phyloP scores from a whole-genome alignment of 2,113 vertebrate species.

The Lampris incognitus region DNA sequence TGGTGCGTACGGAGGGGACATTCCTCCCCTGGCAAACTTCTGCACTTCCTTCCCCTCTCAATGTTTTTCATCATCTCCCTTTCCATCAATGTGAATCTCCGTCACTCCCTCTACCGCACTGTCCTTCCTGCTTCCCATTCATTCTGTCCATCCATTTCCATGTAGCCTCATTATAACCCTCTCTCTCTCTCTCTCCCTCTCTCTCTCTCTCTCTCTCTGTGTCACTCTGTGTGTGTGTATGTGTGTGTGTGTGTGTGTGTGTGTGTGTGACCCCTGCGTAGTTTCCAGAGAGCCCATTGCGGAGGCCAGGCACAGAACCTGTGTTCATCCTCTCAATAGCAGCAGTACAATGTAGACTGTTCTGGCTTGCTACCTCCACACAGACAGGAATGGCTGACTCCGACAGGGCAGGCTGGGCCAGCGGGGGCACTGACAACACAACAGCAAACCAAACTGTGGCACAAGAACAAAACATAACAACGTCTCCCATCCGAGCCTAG shows the following conservation, averaged over 20 bases:
- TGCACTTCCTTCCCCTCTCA: neutral
- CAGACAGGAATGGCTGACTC: constrained; percentile 78
- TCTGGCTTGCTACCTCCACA: constrained; percentile 77
- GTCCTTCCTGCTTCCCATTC: constrained; percentile 15
- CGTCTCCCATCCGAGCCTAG: neutral
- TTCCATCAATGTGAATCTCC: constrained; percentile 15
- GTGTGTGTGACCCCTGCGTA: constrained; percentile 49
- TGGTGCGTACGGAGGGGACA: constrained; percentile 36
- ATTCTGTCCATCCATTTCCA: constrained; percentile 29
- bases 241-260: neutral
- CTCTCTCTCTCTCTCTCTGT: constrained; percentile 28
- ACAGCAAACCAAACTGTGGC: constrained; percentile 64
- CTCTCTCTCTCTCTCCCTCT: constrained; percentile 9
- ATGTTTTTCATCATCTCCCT: constrained; percentile 15
- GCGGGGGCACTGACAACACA: constrained; percentile 24
- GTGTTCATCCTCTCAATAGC: constrained; percentile 71
- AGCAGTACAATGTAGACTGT: constrained; percentile 76
- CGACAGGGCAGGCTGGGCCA: constrained; percentile 57
- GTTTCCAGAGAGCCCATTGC: constrained; percentile 68
- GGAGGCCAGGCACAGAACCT: constrained; percentile 54
- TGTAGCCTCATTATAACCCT: neutral
- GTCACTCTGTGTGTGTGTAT: constrained; percentile 3
- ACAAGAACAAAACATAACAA: constrained; percentile 40
- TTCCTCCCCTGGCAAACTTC: constrained; percentile 24
- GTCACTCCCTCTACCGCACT: neutral